A percentile compares a stretch with the other conserved stretches of the same genome.
These are phyloP conservation scores for Hestina assimilis DNA, from an alignment of 1,140 invertebrate species.

Conservation along the genomic window DNA sequence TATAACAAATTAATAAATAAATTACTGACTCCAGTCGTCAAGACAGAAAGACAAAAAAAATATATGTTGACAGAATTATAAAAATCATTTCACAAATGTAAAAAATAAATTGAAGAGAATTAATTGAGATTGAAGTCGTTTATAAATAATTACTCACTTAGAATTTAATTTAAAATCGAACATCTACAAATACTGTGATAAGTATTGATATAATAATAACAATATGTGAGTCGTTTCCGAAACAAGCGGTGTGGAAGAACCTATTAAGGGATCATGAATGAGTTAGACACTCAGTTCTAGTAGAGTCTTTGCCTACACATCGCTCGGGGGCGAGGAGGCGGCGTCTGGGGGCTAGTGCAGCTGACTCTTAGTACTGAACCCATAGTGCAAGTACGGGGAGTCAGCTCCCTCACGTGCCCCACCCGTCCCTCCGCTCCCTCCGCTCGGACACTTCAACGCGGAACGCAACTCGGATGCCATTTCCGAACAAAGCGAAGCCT, in stretches of 20 bases:
- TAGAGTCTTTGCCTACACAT: constrained; percentile 56
- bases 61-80: no score
- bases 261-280: background rate
- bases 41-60: no score
- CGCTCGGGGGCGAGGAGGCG: constrained; percentile 65
- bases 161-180: no score
- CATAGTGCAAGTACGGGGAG: constrained; percentile 81
- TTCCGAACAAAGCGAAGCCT: constrained; percentile 83
- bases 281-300: constrained; percentile 3
- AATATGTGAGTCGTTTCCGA: no score
- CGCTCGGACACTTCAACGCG: constrained; percentile 82
- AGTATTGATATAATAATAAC: no score
- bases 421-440: constrained; percentile 63
- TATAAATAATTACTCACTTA: no score
- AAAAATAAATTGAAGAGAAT: no score
- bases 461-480: constrained; percentile 85
- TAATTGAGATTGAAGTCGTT: no score
- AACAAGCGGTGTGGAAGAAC: background rate
- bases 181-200: background rate
- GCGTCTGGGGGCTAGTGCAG: constrained; percentile 71
- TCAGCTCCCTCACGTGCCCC: constrained; percentile 65
- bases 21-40: no score
- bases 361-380: constrained; percentile 80
- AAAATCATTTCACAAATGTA: no score
- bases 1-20: no score